Evolutionary conservation across 2,797 vertebrate genomes (phyloP).

Genomic region (Onychomys arenicola): DNA sequence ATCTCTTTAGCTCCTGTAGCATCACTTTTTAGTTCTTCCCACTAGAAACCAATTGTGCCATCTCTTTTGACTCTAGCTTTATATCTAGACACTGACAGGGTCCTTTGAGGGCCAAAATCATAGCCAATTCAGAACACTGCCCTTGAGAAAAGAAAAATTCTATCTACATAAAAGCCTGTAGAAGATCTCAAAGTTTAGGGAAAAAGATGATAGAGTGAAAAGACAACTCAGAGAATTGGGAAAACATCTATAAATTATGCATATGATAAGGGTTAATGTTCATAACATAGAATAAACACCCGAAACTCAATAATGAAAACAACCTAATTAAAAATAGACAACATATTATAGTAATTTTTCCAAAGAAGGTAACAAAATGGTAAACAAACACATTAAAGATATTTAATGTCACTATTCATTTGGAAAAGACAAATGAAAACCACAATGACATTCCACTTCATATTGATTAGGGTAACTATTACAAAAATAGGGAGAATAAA

Average conservation of each 20-base stretch:
- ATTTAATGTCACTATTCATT: not conserved
- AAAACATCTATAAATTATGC: slow-evolving; percentile 30
- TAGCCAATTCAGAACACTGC: not conserved
- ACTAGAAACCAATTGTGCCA: not conserved
- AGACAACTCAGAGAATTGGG: not conserved
- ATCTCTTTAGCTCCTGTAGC: not conserved
- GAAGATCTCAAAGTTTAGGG: not conserved
- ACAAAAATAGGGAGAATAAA: not conserved
- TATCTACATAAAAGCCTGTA: not conserved
- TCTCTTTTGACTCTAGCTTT: not conserved
- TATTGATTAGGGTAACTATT: not conserved
- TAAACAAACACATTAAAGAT: not conserved
- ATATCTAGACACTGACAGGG: not conserved
- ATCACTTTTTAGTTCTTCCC: not conserved
- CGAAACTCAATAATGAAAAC: not conserved
- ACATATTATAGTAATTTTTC: not conserved
- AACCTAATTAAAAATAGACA: slow-evolving; percentile 36
- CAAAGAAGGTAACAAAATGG: not conserved
- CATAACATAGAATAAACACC: not conserved
- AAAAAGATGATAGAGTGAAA: not conserved
- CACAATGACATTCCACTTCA: not conserved
- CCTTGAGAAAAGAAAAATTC: not conserved
- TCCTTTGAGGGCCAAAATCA: not conserved
- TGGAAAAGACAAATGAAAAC: slow-evolving; percentile 10
- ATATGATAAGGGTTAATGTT: not conserved